Conservation (phyloP, 2,888 invertebrate genomes). For the Pandemis heparana region DNA sequence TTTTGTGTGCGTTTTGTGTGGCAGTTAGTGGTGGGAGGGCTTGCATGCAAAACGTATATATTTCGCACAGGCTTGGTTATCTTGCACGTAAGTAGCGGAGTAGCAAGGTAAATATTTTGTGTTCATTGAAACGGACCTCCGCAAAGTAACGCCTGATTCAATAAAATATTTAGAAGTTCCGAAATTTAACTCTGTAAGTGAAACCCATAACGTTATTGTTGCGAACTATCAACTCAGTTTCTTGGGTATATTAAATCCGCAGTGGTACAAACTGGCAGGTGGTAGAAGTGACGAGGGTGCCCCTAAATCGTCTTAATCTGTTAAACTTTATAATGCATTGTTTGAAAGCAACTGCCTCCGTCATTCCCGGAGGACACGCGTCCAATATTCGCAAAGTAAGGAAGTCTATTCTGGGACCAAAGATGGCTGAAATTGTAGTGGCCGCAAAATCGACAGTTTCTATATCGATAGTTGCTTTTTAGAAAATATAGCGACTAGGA, state of each 20-base stretch:
- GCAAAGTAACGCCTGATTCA: too few relatives aligned
- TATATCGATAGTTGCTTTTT: too few relatives aligned
- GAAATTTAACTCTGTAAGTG: neutral
- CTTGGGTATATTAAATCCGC: slow-evolving; percentile 3
- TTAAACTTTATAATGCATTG: slow-evolving; percentile 12
- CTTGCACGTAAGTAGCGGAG: too few relatives aligned
- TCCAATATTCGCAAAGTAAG: neutral
- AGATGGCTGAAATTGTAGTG: neutral
- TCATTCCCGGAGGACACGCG: neutral
- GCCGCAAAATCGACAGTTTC: too few relatives aligned
- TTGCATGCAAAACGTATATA: too few relatives aligned
- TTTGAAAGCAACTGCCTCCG: slow-evolving; percentile 8
- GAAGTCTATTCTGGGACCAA: neutral
- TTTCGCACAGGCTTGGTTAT: too few relatives aligned
- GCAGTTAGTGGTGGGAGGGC: too few relatives aligned
- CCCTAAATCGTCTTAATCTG: slow-evolving; percentile 6
- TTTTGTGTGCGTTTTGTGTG: too few relatives aligned
- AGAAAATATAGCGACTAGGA: too few relatives aligned
- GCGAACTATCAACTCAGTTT: neutral
- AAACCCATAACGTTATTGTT: slow-evolving; percentile 1
- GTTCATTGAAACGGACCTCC: too few relatives aligned
- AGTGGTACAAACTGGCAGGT: slow-evolving; percentile 12
- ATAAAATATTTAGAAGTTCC: neutral
- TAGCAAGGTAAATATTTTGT: too few relatives aligned
- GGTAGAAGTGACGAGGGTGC: slow-evolving; percentile 12